These are phyloP conservation scores for Seira sanloemensis DNA, from an alignment of 2,888 invertebrate genomes.

Conservation along the genomic window DNA sequence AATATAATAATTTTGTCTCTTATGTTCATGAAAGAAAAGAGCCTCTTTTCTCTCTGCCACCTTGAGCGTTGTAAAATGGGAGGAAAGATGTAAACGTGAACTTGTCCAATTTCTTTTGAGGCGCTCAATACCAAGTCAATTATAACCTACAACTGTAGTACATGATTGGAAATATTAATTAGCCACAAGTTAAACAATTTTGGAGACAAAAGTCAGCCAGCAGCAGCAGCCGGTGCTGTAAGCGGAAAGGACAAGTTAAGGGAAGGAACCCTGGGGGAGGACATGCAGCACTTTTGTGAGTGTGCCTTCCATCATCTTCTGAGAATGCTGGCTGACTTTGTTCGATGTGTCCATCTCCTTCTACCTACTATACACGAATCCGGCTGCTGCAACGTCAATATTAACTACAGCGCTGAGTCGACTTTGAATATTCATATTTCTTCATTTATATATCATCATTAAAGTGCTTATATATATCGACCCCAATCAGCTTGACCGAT, in stretches of 20 bases:
- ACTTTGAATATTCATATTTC: no score
- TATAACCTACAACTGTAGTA: conserved; percentile 34
- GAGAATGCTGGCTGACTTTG: not conserved
- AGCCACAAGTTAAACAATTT: conserved; percentile 31
- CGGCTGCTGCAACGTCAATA: no score
- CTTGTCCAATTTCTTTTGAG: not conserved
- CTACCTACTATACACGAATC: not conserved
- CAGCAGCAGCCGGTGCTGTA: conserved; percentile 20
- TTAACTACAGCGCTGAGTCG: no score
- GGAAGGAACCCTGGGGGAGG: conserved; percentile 17
- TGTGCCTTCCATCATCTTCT: not conserved
- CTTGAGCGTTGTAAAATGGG: conserved; percentile 26
- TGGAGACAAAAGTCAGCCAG: not conserved
- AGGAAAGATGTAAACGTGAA: not conserved
- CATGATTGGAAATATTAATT: conserved; percentile 61
- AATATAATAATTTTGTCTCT: not conserved
- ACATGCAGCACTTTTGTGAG: not conserved
- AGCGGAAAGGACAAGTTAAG: conserved; percentile 4
- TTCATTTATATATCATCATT: no score
- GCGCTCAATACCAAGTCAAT: not conserved
- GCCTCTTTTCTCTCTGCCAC: not conserved
- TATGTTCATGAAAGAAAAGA: no score
- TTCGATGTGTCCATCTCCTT: not conserved
- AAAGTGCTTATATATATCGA: no score
- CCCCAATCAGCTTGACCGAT: no score